Base-by-base conservation (phyloP, 2,888 invertebrate species). In the Caenorhabditis sp. region DNA sequence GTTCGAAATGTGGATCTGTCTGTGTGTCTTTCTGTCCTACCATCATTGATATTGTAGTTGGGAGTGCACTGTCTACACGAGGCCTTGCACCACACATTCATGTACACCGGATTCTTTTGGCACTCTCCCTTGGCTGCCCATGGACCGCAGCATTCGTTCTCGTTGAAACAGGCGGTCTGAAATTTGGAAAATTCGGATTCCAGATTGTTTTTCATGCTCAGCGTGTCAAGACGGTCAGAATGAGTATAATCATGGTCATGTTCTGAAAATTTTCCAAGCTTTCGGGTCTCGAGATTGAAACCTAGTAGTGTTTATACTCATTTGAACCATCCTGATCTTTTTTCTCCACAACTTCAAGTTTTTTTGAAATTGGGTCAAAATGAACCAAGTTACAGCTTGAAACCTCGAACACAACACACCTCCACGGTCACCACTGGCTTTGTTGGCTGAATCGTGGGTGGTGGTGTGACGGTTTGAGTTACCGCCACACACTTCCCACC, bases 51-150 rank as follows among this genome's bases (percentile, higher is more conserved):
- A 44, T 86, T 76, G 61, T 88, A 89, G 22, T 84, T 83, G 8
- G 87, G 87, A 24, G 75, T 75, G 49, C 89, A 90, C 44, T 84
- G 82, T 19, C 77, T 63, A 82, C 90, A 90, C 0, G 88, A 87
- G 3, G 90, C 90, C 41, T 89, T 90, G 70, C 90, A 90, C 84
- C 83, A 85, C 1, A 84, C 84, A 35, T 82, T 81, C 86, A 86
- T 87, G 51, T 86, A 87, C 22, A 85, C 84, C 10, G 86, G 85
- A 68, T 90, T 90, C 59, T 81, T 69, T 12, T 76, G 63, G 73
- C 90, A 90, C 70, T 90, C 90, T 31, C 90, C 90, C 22, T 77
- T 77, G 14, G 73, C 70, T 24, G 88, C 69, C 90, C 90, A 90
- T 59, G 82, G 79, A 28, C 75, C 72, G 75, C 90, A 90, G 56